These are phyloP conservation scores for Digitonthophagus gazella DNA, from an alignment of 2,888 invertebrate genomes.

Conservation along the genomic window DNA sequence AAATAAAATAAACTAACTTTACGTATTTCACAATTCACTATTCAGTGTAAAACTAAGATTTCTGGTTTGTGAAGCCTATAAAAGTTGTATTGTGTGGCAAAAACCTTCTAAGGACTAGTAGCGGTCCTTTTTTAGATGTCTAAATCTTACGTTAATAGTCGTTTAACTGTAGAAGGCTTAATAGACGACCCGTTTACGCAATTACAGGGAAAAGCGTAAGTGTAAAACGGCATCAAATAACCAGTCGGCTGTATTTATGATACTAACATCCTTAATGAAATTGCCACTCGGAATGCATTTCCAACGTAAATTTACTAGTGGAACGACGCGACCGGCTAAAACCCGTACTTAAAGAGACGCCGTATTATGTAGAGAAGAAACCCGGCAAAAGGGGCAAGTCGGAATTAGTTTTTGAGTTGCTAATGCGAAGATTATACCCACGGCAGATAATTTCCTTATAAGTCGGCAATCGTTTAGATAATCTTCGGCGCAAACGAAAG, in stretches of 20 bases:
- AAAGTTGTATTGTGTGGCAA: no score
- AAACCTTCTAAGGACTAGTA: no score
- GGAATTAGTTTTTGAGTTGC: neutral
- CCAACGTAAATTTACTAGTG: neutral
- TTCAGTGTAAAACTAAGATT: no score
- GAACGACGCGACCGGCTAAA: neutral
- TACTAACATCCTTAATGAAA: neutral
- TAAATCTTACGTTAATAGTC: neutral
- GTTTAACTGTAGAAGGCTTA: neutral
- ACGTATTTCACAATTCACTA: no score
- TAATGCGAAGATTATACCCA: neutral
- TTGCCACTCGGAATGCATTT: neutral
- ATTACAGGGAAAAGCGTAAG: neutral
- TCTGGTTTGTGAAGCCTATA: no score
- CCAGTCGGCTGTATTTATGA: neutral
- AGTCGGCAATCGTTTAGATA: neutral
- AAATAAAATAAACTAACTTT: no score
- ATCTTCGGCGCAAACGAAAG: neutral
- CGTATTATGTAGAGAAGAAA: neutral
- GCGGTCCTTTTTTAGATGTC: neutral
- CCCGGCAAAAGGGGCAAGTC: neutral
- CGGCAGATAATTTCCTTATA: neutral
- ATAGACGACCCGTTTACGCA: neutral
- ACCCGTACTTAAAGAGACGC: neutral
- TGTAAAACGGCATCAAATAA: neutral